Evolutionary conservation across 2,113 vertebrate genomes (phyloP).

Genomic region (Strix aluco): DNA sequence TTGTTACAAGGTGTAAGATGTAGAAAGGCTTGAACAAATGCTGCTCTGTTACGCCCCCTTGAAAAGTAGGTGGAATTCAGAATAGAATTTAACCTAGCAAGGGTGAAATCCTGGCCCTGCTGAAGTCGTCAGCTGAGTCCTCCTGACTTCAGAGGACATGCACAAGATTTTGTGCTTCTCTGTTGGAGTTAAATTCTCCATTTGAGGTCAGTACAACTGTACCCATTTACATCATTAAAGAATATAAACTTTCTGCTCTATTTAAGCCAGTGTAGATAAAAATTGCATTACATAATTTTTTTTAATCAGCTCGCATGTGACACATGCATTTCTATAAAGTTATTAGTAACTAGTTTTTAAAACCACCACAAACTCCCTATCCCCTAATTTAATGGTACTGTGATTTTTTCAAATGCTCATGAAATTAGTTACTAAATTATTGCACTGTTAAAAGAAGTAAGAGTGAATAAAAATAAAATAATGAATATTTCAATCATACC

Average conservation of each 20-base stretch:
- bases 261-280: not conserved
- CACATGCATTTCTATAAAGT: not conserved
- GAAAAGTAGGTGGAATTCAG: not conserved
- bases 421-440: not conserved
- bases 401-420: conserved; percentile 3
- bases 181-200: not conserved
- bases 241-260: not conserved
- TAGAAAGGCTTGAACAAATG: conserved; percentile 34
- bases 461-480: not conserved
- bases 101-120: not conserved
- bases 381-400: conserved; percentile 1
- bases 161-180: not conserved
- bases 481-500: not conserved
- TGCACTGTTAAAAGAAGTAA: conserved; percentile 20
- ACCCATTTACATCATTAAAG: not conserved
- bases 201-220: not conserved
- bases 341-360: not conserved
- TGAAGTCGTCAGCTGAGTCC: not conserved
- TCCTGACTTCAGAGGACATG: not conserved
- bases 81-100: not conserved
- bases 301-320: not conserved
- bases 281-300: not conserved
- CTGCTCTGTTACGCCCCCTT: conserved; percentile 14
- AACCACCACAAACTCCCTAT: not conserved
- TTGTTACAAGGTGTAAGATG: not conserved